Percentiles rank a stretch among this genome's conserved stretches.
phyloP scores from a whole-genome alignment of 2,888 invertebrate genomes.

The Tiphia femorata region DNA sequence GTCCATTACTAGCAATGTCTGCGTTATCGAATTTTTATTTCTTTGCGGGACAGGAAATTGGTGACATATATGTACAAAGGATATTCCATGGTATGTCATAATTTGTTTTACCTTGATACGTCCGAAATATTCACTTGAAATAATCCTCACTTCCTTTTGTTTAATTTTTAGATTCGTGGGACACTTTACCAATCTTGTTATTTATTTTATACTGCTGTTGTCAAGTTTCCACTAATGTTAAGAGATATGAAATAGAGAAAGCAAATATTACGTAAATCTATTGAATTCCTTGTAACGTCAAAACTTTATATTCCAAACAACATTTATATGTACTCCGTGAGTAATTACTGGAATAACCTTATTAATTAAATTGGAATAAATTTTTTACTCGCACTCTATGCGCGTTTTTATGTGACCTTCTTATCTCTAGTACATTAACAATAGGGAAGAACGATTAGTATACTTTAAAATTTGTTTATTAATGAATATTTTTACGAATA shows the following conservation, averaged over 20 bases:
- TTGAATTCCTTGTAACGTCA: no score
- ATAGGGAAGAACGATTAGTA: background rate
- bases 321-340: no score
- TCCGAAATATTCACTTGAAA: constrained; percentile 29
- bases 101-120: background rate
- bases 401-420: no score
- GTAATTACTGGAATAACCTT: no score
- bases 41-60: constrained; percentile 82
- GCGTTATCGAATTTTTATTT: constrained; percentile 91
- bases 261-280: no score
- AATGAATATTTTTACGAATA: constrained; percentile 44
- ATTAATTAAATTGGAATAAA: background rate
- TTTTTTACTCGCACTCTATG: no score
- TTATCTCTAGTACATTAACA: constrained; percentile 1
- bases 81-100: constrained; percentile 71
- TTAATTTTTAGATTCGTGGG: constrained; percentile 62
- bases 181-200: constrained; percentile 60
- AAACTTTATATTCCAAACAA: no score
- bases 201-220: constrained; percentile 72
- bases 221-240: constrained; percentile 72
- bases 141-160: constrained; percentile 6
- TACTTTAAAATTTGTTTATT: constrained; percentile 11
- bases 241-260: constrained; percentile 42
- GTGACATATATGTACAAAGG: constrained; percentile 77
- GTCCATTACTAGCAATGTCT: constrained; percentile 83